Conservation (phyloP, 2,113 vertebrate species). For the Xyrauchen texanus region DNA sequence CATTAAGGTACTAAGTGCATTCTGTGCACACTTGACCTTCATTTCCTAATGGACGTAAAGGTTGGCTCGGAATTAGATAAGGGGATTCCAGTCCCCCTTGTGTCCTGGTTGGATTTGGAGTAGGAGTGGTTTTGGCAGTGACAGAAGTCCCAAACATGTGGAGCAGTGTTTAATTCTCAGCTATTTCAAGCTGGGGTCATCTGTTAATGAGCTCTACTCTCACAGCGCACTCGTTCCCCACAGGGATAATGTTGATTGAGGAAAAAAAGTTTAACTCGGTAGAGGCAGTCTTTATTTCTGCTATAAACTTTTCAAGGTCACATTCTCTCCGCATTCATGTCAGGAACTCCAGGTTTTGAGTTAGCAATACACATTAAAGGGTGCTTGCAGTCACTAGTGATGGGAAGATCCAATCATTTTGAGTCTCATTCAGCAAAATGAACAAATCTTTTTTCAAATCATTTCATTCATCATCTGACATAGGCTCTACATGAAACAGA, state of each 20-base stretch:
- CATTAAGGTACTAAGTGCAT: constrained; percentile 51
- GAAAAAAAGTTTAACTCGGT: constrained; percentile 6
- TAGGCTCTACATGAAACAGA: too few relatives aligned
- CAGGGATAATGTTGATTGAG: constrained; percentile 29
- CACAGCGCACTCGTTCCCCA: constrained; percentile 18
- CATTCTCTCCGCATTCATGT: not conserved
- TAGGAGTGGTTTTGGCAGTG: constrained; percentile 41
- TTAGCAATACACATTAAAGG: not conserved
- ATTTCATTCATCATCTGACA: too few relatives aligned
- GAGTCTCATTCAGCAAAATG: too few relatives aligned
- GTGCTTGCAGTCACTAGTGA: not conserved
- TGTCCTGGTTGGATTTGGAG: constrained; percentile 41
- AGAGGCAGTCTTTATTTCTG: constrained; percentile 17
- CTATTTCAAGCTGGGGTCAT: constrained; percentile 45
- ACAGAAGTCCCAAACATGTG: constrained; percentile 43
- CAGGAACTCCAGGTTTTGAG: not conserved
- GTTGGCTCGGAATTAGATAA: constrained; percentile 51
- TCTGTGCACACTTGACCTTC: constrained; percentile 42
- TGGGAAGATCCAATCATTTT: too few relatives aligned
- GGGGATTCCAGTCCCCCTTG: constrained; percentile 45
- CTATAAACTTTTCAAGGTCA: constrained; percentile 20
- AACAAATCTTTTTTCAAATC: too few relatives aligned
- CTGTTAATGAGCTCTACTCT: constrained; percentile 45
- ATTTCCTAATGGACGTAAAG: constrained; percentile 41
- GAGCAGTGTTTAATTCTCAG: constrained; percentile 43